Conservation (phyloP, 1,140 invertebrate genomes). For the Calephelis nemesis region DNA sequence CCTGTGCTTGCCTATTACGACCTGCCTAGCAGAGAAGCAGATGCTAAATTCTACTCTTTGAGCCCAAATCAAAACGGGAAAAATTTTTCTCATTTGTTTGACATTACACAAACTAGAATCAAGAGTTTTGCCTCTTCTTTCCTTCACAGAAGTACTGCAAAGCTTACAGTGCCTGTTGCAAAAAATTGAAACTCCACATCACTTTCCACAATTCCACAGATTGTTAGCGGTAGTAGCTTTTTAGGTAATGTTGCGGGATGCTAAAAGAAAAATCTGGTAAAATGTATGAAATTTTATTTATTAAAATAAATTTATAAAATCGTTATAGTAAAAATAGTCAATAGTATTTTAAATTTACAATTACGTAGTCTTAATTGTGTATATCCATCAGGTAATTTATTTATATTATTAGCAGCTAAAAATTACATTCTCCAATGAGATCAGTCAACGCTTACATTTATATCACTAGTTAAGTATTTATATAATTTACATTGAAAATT, state of each 20-base stretch:
- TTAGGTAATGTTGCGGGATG: not conserved
- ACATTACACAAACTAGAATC: too few relatives aligned
- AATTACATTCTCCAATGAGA: constrained; percentile 57
- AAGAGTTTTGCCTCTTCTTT: too few relatives aligned
- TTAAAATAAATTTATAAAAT: constrained; percentile 14
- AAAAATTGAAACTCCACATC: too few relatives aligned
- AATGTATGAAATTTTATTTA: constrained; percentile 14
- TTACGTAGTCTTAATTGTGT: constrained; percentile 13
- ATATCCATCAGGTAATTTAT: constrained; percentile 15
- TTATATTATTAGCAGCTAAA: not conserved
- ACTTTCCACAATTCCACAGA: too few relatives aligned
- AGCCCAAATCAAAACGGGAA: too few relatives aligned
- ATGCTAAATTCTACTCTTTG: too few relatives aligned
- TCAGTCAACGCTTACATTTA: constrained; percentile 46
- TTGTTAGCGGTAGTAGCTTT: too few relatives aligned
- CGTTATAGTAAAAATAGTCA: constrained; percentile 3
- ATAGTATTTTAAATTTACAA: constrained; percentile 15
- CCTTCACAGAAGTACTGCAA: too few relatives aligned
- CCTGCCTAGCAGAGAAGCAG: too few relatives aligned
- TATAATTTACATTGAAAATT: constrained; percentile 34
- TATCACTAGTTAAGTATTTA: constrained; percentile 23
- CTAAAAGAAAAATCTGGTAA: not conserved
- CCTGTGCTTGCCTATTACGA: too few relatives aligned
- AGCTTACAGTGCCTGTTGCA: too few relatives aligned
- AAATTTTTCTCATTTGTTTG: too few relatives aligned